A percentile compares a stretch with the other conserved stretches of the same genome.
Evolutionary conservation across 2,113 vertebrate genomes (phyloP).

Genomic region (Tichodroma muraria): DNA sequence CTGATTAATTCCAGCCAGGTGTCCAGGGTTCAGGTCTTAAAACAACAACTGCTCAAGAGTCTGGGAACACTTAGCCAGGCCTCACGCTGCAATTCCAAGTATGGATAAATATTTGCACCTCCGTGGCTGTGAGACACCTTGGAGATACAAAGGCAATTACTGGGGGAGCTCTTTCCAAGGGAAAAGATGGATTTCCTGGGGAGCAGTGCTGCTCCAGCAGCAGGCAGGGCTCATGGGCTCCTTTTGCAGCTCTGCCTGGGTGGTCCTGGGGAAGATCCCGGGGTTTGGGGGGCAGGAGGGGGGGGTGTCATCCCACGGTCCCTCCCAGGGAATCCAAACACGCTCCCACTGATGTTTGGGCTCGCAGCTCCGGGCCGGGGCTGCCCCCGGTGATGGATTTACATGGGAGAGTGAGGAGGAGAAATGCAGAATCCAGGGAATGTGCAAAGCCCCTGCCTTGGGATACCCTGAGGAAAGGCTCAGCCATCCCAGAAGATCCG

Average conservation of each 20-base stretch:
- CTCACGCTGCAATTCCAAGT: constrained; percentile 37
- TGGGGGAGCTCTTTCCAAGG: neutral
- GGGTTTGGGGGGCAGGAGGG: neutral
- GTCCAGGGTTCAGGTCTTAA: constrained; percentile 12
- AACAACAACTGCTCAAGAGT: neutral
- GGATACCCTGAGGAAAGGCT: neutral
- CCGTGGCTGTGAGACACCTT: constrained; percentile 9
- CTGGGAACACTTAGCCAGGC: constrained; percentile 3
- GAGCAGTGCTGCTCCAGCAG: neutral
- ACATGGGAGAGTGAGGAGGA: neutral
- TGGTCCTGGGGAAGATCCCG: neutral
- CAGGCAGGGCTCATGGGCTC: neutral
- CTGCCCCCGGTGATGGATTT: neutral
- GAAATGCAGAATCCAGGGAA: neutral
- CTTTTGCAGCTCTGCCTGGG: neutral
- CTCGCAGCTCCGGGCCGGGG: neutral
- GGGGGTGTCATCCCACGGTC: neutral
- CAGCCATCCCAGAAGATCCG: accelerated
- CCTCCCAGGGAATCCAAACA: neutral
- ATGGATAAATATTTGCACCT: constrained; percentile 68
- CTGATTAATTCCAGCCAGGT: constrained; percentile 60
- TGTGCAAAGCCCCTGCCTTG: neutral
- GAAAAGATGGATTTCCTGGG: neutral
- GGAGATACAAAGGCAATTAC: neutral
- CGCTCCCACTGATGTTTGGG: neutral